Evolutionary conservation across 1,140 invertebrate species (phyloP), one percentile per base, ranked within the genome.

Genomic region (Trinorchestia longiramus): DNA sequence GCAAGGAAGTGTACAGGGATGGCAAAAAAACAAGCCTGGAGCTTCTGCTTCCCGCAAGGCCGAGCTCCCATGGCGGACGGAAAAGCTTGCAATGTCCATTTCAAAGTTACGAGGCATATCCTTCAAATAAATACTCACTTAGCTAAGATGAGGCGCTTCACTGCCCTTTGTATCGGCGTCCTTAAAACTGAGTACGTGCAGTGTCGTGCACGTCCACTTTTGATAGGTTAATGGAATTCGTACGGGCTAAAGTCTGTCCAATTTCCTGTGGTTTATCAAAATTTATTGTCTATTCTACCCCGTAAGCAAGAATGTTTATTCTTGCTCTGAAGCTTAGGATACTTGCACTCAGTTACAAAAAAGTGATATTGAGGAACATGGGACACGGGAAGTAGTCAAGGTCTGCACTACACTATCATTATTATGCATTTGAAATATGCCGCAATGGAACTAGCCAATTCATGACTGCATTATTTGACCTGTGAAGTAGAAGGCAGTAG

Each of bases 31-130:
- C 88, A 90, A 90, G 88, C 88, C 36, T 42, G 43, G 87, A 8
- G 88, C 88, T 90, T 90, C 88, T 90, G 88, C 88, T 90, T 90
- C n/a, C 41, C 88, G 28, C 88, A 90, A 90, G 88, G 88, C 43
- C 88, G 88, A 90, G 11, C 43, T 90, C 43, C 41, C 41, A 11
- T 36, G 11, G 36, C 88, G 43, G 88, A 87, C 88, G 88, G 88
- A 41, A 90, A 77, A 36, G 28, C 62, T 77, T 19, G 62, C 62
- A 28, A 77, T 77, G 62, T 77, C 62, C 62, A 36, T 77, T 77
- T 77, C 11, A 36, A 36, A 77, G 62, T 77, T 77, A 77, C 62
- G 62, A 77, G 62, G 62, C 62, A 77, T 77, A 77, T 77, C 62
- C 62, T 77, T 77, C 62, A 77, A 77, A 77, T 77, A 77, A 77